Evolutionary conservation across 1,140 invertebrate genomes (phyloP).

Genomic region (Cherax destructor): DNA sequence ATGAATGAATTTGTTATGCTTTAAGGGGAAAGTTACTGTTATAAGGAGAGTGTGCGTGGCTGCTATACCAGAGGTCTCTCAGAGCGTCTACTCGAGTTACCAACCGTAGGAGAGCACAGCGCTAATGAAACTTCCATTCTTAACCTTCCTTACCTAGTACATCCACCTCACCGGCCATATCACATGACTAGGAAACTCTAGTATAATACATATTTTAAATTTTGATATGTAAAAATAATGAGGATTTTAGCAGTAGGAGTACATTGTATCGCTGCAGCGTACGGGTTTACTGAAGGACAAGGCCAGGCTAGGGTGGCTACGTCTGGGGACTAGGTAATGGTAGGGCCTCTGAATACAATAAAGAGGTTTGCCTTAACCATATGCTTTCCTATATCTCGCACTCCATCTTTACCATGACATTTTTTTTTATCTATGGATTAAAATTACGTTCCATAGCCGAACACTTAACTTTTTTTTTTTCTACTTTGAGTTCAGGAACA

Average conservation of each 20-base stretch:
- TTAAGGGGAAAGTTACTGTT: background rate
- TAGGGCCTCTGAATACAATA: background rate
- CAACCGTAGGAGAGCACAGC: background rate
- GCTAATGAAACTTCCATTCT: background rate
- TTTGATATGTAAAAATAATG: background rate
- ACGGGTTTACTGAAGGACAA: background rate
- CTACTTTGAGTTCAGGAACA: too few relatives aligned
- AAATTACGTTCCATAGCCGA: too few relatives aligned
- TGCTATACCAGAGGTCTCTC: background rate
- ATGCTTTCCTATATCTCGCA: too few relatives aligned
- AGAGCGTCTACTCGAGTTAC: background rate
- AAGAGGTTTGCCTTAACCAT: too few relatives aligned
- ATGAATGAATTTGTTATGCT: background rate
- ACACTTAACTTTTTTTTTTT: too few relatives aligned
- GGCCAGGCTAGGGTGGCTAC: background rate
- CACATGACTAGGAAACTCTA: background rate
- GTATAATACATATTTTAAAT: background rate
- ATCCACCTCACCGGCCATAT: background rate
- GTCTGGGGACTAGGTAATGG: background rate
- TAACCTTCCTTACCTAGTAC: background rate
- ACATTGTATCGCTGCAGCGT: background rate
- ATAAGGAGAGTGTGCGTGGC: background rate
- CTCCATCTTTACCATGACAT: too few relatives aligned
- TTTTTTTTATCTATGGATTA: too few relatives aligned
- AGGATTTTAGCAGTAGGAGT: background rate